These are phyloP conservation scores for Ctenosaura bakeri DNA, from an alignment of 2,797 vertebrate species.

Conservation along the genomic window DNA sequence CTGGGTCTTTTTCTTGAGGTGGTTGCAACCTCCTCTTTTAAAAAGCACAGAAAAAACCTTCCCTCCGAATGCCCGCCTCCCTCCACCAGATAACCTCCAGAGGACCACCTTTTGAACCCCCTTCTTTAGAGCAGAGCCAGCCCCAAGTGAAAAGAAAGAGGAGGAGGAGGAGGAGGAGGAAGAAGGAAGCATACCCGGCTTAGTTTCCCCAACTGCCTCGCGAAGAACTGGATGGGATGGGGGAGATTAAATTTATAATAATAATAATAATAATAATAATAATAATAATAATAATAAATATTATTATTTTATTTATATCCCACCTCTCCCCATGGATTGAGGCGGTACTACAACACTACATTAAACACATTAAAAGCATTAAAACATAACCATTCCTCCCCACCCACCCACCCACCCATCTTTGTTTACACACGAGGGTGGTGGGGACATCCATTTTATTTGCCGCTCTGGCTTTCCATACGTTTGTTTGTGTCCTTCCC, in stretches of 20 bases:
- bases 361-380: too few relatives aligned
- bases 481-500: background rate
- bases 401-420: too few relatives aligned
- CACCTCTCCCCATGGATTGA: too few relatives aligned
- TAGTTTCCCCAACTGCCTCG: background rate
- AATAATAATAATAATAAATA: too few relatives aligned
- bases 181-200: background rate
- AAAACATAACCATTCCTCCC: too few relatives aligned
- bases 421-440: constrained; percentile 41
- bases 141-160: background rate
- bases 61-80: too few relatives aligned
- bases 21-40: background rate
- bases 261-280: too few relatives aligned
- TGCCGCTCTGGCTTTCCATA: background rate
- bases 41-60: background rate
- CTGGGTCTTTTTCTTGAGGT: too few relatives aligned
- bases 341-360: too few relatives aligned
- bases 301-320: too few relatives aligned
- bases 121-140: background rate
- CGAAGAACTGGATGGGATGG: background rate
- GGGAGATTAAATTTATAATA: too few relatives aligned
- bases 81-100: background rate
- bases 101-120: constrained; percentile 10
- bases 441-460: constrained; percentile 42
- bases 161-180: background rate